phyloP scores from a whole-genome alignment of 2,113 vertebrate genomes.

The Stegostoma tigrinum region DNA sequence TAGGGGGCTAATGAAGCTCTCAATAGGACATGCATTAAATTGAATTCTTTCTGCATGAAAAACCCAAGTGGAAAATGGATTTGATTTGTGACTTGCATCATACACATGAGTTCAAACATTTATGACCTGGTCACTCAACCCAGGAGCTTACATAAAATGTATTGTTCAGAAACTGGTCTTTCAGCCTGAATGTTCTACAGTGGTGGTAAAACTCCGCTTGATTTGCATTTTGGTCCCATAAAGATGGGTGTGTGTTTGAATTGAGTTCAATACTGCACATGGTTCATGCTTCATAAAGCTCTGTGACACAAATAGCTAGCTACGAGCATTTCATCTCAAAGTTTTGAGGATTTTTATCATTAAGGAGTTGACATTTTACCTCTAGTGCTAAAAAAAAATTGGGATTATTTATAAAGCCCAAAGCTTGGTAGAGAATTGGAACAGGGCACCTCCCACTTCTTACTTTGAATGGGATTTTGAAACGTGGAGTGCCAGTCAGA shows the following conservation, averaged over 20 bases:
- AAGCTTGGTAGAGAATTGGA: neutral
- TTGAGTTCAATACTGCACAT: neutral
- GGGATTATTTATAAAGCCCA: neutral
- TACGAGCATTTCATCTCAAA: neutral
- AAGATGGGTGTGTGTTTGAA: neutral
- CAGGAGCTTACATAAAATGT: neutral
- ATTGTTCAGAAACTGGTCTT: neutral
- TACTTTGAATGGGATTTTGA: neutral
- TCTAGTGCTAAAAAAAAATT: neutral
- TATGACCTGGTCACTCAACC: neutral
- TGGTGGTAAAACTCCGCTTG: neutral
- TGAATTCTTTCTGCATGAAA: neutral
- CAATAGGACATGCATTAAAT: conserved; percentile 9
- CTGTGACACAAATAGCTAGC: neutral
- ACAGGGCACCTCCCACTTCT: too few relatives aligned
- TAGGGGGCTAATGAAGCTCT: neutral
- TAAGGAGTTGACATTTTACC: neutral
- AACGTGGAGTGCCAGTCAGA: neutral
- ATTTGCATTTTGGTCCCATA: neutral
- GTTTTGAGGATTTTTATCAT: neutral
- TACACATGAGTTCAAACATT: neutral
- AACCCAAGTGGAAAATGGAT: neutral
- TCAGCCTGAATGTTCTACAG: neutral
- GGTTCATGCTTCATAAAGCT: neutral
- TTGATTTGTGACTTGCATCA: conserved; percentile 1